phyloP scores from a whole-genome alignment of 2,113 vertebrate species.

The Sinocyclocheilus anshuiensis region DNA sequence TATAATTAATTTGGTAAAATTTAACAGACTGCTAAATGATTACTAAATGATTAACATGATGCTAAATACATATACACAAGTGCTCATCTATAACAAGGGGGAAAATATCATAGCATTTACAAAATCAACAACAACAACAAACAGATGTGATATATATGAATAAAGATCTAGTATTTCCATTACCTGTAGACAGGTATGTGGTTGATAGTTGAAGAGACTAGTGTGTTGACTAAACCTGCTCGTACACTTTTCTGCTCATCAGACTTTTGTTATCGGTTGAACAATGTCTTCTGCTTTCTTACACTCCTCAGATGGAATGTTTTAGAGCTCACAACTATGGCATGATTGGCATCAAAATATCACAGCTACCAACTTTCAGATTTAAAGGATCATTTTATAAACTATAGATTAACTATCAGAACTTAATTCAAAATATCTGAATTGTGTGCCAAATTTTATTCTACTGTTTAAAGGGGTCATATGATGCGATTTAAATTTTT shows the following conservation, averaged over 20 bases:
- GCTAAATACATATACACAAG: not conserved
- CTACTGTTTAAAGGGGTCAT: no score
- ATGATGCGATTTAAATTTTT: no score
- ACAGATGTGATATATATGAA: no score
- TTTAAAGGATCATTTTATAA: not conserved
- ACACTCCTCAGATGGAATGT: not conserved
- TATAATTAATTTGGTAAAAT: no score
- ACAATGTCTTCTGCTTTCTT: not conserved
- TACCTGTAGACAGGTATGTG: not conserved
- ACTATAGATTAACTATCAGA: no score
- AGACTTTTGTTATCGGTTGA: not conserved
- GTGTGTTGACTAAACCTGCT: not conserved
- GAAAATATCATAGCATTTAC: not conserved
- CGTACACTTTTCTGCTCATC: not conserved
- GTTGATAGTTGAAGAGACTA: not conserved
- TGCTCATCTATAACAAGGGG: not conserved
- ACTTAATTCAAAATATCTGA: no score
- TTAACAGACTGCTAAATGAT: not conserved
- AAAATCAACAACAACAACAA: no score
- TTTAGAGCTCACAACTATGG: not conserved
- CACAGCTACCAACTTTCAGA: not conserved
- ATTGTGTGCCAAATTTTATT: no score
- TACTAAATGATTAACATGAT: not conserved
- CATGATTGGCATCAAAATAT: not conserved
- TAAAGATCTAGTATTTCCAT: not conserved